phyloP scores from a whole-genome alignment of 2,113 vertebrate genomes.

The Vidua macroura region DNA sequence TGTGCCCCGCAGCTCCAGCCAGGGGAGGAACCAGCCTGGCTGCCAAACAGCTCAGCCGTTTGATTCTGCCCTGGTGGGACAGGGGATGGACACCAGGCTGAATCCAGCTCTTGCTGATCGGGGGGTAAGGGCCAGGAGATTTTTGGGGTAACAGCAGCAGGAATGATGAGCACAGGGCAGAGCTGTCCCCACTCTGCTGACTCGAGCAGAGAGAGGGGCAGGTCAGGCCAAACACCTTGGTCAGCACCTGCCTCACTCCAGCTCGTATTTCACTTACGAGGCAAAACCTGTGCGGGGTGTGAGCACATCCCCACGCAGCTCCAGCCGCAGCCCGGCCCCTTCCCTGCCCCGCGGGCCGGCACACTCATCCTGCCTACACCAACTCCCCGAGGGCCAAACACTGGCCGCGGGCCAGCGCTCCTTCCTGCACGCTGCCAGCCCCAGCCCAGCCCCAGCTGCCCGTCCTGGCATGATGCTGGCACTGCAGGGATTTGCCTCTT shows the following conservation, averaged over 20 bases:
- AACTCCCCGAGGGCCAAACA: constrained; percentile 45
- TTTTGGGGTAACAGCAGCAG: not conserved
- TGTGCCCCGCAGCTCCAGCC: not conserved
- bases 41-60: not conserved
- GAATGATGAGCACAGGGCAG: not conserved
- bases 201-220: not conserved
- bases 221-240: not conserved
- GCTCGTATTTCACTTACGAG: constrained; percentile 23
- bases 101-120: not conserved
- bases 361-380: constrained; percentile 40
- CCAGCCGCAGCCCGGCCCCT: constrained; percentile 14
- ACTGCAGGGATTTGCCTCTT: constrained; percentile 8
- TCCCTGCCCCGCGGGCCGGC: not conserved
- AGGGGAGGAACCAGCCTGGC: not conserved
- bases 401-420: not conserved
- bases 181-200: not conserved
- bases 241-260: constrained; percentile 7
- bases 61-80: not conserved
- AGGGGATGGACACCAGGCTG: not conserved
- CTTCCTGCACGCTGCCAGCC: not conserved
- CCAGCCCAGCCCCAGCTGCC: not conserved
- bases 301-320: not conserved
- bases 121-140: not conserved
- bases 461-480: not conserved
- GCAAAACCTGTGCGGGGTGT: not conserved